Evolutionary conservation across 1,140 invertebrate species (phyloP), one percentile per base, ranked within the genome.

Genomic region (Belonocnema kinseyi): DNA sequence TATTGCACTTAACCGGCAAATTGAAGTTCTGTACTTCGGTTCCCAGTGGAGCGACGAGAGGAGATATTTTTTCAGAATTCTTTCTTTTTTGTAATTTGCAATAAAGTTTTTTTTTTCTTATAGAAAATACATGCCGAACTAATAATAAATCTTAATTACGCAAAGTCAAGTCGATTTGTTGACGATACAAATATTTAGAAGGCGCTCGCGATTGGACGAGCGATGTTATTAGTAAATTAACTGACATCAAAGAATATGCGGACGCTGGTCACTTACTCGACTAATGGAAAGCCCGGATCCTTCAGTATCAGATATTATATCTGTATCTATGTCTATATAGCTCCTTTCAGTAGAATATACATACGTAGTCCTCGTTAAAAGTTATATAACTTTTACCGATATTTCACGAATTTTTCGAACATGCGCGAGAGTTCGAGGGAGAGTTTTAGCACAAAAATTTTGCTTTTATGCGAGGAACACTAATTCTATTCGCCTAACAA

Each of bases 141-240:
- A 83, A 84, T 83, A 86, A 85, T 83, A 79, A 82, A 83, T 79
- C 83, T 83, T 82, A 82, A 85, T 88, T 85, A 87, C 78, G 86
- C 77, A 82, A 85, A 82, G 77, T 78, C 77, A 85, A 86, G 82
- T 88, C 80, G 81, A 86, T 83, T 83, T 86, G 86, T 89, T 88
- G 85, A 75, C 83, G 85, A 85, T 87, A 90, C 89, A 91, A 91
- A 90, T 90, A 91, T 91, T 90, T 91, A 88, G 88, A 89, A 86
- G 88, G 82, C 58, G 73, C 78, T 72, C 46, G 76, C 79, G 77
- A 80, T 76, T 83, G 83, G 77, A 83, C 80, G 81, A 72, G 74
- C 79, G 85, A 89, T 88, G 90, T 91, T 90, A 91, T 91, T 90
- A 91, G 90, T 88, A 91, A 91, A 91, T 91, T 91, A 91, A 90